A percentile compares a stretch with the other conserved stretches of the same genome.
Evolutionary conservation across 2,888 invertebrate species (phyloP).

Genomic region (Prenolepis imparis): DNA sequence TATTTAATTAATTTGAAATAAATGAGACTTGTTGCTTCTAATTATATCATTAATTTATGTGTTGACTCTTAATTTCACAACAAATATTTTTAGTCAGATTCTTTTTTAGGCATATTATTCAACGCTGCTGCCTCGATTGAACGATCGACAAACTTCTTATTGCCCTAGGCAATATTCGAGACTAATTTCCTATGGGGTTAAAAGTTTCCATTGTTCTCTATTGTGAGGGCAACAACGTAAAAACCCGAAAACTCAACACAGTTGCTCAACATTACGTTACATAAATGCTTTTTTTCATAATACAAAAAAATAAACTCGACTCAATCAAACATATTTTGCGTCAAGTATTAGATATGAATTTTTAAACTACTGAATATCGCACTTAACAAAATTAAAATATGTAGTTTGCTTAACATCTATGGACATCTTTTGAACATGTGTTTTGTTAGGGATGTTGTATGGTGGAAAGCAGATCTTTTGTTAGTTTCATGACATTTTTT

Average conservation of each 20-base stretch:
- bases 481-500: no score
- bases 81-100: background rate
- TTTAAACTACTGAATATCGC: background rate
- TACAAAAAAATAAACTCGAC: background rate
- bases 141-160: constrained; percentile 21
- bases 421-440: no score
- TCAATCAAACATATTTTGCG: background rate
- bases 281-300: background rate
- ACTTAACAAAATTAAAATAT: constrained; percentile 5
- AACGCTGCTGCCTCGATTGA: background rate
- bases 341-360: background rate
- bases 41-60: background rate
- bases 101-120: constrained; percentile 19
- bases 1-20: background rate
- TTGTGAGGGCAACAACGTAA: constrained; percentile 20
- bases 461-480: no score
- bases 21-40: background rate
- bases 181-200: constrained; percentile 34
- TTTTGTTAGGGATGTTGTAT: no score
- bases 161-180: constrained; percentile 35
- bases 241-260: constrained; percentile 4
- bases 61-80: background rate
- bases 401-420: background rate
- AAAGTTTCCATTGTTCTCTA: constrained; percentile 42
- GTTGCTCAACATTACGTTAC: background rate